phyloP scores from a whole-genome alignment of 2,113 vertebrate species.

The Nycticorax nycticorax region DNA sequence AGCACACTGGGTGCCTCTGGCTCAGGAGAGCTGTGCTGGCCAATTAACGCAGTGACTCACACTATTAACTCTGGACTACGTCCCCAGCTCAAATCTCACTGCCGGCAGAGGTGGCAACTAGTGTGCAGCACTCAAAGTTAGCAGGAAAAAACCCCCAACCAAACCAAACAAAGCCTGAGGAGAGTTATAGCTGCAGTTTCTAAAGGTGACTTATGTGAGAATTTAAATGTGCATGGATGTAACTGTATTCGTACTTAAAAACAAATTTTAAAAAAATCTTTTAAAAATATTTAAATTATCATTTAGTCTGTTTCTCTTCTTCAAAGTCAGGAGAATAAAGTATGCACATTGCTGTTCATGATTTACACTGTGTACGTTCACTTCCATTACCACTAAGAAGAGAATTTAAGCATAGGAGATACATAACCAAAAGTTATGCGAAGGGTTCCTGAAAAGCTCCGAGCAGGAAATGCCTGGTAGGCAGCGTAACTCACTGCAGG shows the following conservation, averaged over 20 bases:
- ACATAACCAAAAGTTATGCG: not conserved
- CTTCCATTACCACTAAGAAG: not conserved
- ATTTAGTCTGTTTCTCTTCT: not conserved
- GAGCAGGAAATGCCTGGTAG: conserved; percentile 41
- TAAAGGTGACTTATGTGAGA: not conserved
- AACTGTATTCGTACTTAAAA: not conserved
- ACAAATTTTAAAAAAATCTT: not conserved
- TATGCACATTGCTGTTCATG: not conserved
- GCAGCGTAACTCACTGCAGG: not conserved
- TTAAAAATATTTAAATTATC: not conserved
- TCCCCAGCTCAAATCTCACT: not conserved
- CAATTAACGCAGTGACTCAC: not conserved
- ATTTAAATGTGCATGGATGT: not conserved
- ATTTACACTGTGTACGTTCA: not conserved
- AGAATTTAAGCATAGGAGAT: not conserved
- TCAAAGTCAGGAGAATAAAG: not conserved
- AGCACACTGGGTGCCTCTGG: not conserved
- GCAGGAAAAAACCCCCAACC: too few species aligned
- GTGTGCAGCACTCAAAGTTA: not conserved
- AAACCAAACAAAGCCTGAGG: not conserved
- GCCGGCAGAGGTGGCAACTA: not conserved
- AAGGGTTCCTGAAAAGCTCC: not conserved
- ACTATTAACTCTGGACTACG: not conserved
- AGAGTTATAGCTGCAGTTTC: not conserved
- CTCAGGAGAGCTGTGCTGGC: not conserved